Base-by-base conservation (phyloP, 1,140 invertebrate genomes). In the Ceratoteleas bidentatus region DNA sequence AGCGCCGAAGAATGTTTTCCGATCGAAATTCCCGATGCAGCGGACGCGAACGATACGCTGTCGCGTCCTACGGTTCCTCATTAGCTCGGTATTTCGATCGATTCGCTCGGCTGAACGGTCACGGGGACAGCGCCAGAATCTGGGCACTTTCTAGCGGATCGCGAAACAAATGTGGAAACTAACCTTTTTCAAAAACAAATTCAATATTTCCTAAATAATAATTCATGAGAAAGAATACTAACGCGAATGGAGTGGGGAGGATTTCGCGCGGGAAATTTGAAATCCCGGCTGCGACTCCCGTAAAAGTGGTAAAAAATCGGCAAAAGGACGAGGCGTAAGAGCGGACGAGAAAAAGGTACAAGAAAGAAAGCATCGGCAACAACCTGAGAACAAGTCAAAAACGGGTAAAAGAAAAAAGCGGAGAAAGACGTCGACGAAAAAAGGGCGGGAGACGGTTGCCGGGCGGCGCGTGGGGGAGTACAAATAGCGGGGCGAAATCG, bases 51-150 rank as follows among this genome's bases (percentile, higher is more conserved):
- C 73, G 79, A 81, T 81, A 72, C 60, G 76, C 57, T 81, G 24
- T 24, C 24, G 24, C 54, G 56, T 64, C 54, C 43, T 32, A 16
- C 62, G 69, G 68, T 82, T 82, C 69, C 80, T 82, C 80, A 76
- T 82, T 77, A 82, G 80, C 68, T 68, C 79, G 68, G 73, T 66
- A 77, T 82, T 82, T 77, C 73, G 73, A 82, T 82, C 80, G 73
- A 82, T 82, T 24, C 69, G 77, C 77, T 82, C 69, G 73, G 73
- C 43, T 65, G 80, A 24, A 24, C 79, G 73, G 66, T 38, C 68
- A 52, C 73, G 73, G 79, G 61, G 53, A 45, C 61, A n/a, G n/a
- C n/a, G n/a, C n/a, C n/a, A n/a, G n/a, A n/a, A n/a, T n/a, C n/a
- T n/a, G n/a, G n/a, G n/a, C n/a, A n/a, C n/a, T n/a, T n/a, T n/a